Conservation (phyloP, 2,888 invertebrate species). For the Allacma fusca region DNA sequence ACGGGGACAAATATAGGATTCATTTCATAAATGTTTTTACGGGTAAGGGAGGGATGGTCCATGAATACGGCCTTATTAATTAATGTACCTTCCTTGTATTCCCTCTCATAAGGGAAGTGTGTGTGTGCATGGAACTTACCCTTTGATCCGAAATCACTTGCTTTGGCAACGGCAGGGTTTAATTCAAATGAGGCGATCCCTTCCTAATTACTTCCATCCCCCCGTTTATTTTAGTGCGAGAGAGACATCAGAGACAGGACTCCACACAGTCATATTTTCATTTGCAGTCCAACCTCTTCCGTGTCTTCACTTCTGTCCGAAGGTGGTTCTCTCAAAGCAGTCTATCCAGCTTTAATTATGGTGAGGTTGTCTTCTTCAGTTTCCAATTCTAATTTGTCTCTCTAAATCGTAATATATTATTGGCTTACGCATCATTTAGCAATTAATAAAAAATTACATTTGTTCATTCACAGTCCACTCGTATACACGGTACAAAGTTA, state of each 20-base stretch:
- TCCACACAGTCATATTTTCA: not conserved
- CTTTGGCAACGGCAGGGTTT: not conserved
- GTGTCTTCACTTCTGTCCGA: not conserved
- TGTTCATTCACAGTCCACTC: no score
- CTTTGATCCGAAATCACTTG: slow-evolving; percentile 15
- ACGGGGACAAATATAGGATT: not conserved
- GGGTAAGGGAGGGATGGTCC: no score
- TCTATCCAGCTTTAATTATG: not conserved
- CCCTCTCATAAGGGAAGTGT: no score
- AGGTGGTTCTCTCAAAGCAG: not conserved
- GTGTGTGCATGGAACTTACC: no score
- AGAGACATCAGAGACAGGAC: not conserved
- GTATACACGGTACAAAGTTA: no score
- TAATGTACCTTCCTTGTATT: no score
- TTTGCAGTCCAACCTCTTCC: slow-evolving; percentile 5
- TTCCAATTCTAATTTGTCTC: no score
- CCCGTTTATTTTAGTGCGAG: slow-evolving; percentile 8
- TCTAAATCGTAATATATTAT: no score
- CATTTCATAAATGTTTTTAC: no score
- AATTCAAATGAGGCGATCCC: slow-evolving; percentile 15
- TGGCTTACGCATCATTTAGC: no score
- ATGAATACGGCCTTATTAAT: no score
- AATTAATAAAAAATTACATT: no score
- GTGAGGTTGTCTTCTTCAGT: not conserved
- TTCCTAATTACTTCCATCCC: slow-evolving; percentile 26